Conservation (phyloP, 1,140 invertebrate genomes). For the Chrysomallon squamiferum region DNA sequence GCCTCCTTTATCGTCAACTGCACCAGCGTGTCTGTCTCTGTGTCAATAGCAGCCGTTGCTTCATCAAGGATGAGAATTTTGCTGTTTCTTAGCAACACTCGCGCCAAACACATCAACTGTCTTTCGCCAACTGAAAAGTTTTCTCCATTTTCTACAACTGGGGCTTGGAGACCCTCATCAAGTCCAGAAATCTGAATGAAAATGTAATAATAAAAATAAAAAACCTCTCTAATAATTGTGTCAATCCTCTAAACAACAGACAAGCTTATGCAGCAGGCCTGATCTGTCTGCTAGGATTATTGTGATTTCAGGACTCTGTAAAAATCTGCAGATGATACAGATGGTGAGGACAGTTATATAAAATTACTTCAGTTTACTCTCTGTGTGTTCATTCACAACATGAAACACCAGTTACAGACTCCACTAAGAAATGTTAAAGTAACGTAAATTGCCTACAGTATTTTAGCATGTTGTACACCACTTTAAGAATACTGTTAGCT, state of each 20-base stretch:
- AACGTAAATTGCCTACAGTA: too few relatives aligned
- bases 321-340: too few relatives aligned
- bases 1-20: constrained; percentile 58
- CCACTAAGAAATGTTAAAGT: too few relatives aligned
- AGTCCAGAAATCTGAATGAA: constrained; percentile 48
- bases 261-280: background rate
- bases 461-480: too few relatives aligned
- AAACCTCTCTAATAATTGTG: background rate
- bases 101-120: constrained; percentile 63
- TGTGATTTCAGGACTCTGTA: too few relatives aligned
- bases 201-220: background rate
- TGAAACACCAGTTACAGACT: too few relatives aligned
- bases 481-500: too few relatives aligned
- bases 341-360: too few relatives aligned
- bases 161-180: constrained; percentile 55
- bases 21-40: constrained; percentile 64
- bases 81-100: constrained; percentile 62
- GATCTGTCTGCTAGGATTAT: too few relatives aligned
- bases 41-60: constrained; percentile 86
- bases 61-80: constrained; percentile 82
- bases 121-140: constrained; percentile 69
- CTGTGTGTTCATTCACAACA: too few relatives aligned
- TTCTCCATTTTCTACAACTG: constrained; percentile 66
- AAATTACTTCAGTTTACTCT: too few relatives aligned
- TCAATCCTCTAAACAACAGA: background rate